Evolutionary conservation across 2,113 vertebrate species (phyloP), one percentile per base, ranked within the genome.

Genomic region (Trinectes maculatus): DNA sequence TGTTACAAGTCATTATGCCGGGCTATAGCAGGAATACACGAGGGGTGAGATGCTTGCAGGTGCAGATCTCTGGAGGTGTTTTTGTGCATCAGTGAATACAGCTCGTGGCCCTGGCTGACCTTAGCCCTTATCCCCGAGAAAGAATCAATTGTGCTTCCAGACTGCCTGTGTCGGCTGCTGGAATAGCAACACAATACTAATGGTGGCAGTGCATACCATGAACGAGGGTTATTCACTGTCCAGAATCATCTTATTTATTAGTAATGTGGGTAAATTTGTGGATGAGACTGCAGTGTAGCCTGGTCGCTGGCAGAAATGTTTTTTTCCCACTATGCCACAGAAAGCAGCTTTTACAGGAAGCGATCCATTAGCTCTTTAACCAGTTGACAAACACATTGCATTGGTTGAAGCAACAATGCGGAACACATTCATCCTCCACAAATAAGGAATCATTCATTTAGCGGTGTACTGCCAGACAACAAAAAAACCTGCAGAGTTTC

Each of bases 81-180:
- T 84, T 81, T 62, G 74, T 85, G 82, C 82, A 72, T 90, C 80
- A 37, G 36, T 85, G 75, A 88, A 78, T 74, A 48, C 69, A 63
- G 82, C 82, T 80, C 37, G 71, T 66, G 76, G 77, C 70, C 63
- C 47, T 16, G 49, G 24, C 29, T 84, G 84, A 85, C 80, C 85
- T 82, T 60, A 51, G 54, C 58, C 71, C 79, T 78, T 33, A 59
- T 74, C 34, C 70, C 70, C 16, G 57, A 53, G 73, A 78, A 74
- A 53, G 5, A 85, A 88, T 87, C 87, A 73, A 90, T 87, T 77
- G 77, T 79, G 77, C 52, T 68, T 77, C 18, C 76, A 68, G 76
- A 66, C 56, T 12, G 61, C 43, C 60, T 54, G 48, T 33, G 39
- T 29, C 1, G 1, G 62, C 78, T 18, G 12, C 42, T 63, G 12